Conservation (phyloP, 2,113 vertebrate species). For the Menidia beryllina region DNA sequence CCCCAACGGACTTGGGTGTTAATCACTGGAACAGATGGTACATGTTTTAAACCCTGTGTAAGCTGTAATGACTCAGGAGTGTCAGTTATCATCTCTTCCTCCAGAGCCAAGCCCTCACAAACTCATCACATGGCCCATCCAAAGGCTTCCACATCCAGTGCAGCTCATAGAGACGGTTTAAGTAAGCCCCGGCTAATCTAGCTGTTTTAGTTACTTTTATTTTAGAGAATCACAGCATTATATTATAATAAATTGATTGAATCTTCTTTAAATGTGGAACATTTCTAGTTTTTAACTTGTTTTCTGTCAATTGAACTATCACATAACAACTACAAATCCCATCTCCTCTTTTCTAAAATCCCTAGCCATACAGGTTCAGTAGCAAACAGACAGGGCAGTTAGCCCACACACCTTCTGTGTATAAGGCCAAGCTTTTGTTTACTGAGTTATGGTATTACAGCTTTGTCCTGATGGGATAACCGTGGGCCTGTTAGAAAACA, state of each 20-base stretch:
- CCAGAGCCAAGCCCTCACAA: slow-evolving; percentile 37
- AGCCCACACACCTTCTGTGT: too few species aligned
- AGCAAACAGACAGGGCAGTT: too few species aligned
- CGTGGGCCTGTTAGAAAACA: too few species aligned
- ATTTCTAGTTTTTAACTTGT: not conserved
- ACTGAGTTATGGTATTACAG: too few species aligned
- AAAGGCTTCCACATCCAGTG: slow-evolving; percentile 38
- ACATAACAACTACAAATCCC: too few species aligned
- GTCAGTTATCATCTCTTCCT: slow-evolving; percentile 59
- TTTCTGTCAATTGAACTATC: too few species aligned
- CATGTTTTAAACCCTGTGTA: slow-evolving; percentile 72
- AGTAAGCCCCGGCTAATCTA: slow-evolving; percentile 21
- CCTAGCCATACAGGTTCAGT: too few species aligned
- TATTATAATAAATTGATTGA: not conserved
- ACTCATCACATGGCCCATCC: slow-evolving; percentile 14
- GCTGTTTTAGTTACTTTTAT: slow-evolving; percentile 25
- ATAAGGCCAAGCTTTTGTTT: too few species aligned
- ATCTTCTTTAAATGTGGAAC: not conserved
- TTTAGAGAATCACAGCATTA: slow-evolving; percentile 11
- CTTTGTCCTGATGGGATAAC: too few species aligned
- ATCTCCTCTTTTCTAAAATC: too few species aligned
- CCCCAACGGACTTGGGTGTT: slow-evolving; percentile 54
- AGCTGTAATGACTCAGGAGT: slow-evolving; percentile 73
- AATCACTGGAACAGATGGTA: slow-evolving; percentile 77
- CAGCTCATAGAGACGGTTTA: slow-evolving; percentile 24